Evolutionary conservation across 2,888 invertebrate genomes (phyloP).

Genomic region (Liopterus haemorrhoidalis): DNA sequence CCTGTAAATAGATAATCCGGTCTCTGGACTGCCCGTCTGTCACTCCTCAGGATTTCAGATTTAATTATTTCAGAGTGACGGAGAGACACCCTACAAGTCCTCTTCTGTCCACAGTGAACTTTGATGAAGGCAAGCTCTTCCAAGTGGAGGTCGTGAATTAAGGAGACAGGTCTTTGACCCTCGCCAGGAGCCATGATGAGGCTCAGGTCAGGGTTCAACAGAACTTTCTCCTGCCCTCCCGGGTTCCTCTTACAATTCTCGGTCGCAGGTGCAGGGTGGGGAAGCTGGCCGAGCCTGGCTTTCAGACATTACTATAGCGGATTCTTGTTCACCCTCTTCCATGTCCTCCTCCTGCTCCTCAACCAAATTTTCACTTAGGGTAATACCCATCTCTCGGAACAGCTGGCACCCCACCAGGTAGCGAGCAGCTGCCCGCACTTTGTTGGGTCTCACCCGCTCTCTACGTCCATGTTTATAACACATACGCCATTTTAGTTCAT

Average conservation of each 20-base stretch:
- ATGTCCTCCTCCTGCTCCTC: too few species aligned
- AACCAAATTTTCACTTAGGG: too few species aligned
- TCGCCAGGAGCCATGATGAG: conserved; percentile 29
- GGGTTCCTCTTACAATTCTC: conserved; percentile 20
- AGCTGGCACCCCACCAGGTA: too few species aligned
- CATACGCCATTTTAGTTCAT: conserved; percentile 27
- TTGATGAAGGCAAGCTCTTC: conserved; percentile 29
- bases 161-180: conserved; percentile 24
- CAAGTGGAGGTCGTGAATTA: conserved; percentile 25
- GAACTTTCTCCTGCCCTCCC: conserved; percentile 27
- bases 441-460: too few species aligned
- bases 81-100: conserved; percentile 26
- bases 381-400: too few species aligned
- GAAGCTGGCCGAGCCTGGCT: too few species aligned
- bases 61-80: conserved; percentile 24
- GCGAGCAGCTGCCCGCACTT: too few species aligned
- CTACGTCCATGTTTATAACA: too few species aligned
- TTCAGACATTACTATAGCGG: too few species aligned
- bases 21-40: conserved; percentile 28
- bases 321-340: too few species aligned
- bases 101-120: conserved; percentile 24
- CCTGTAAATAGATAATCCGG: conserved; percentile 29
- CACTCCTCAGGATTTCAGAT: conserved; percentile 28
- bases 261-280: too few species aligned
- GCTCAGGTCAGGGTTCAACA: conserved; percentile 18